Percentiles rank a stretch among this genome's conserved stretches.
These are phyloP conservation scores for Heterodera schachtii DNA, from an alignment of 1,140 invertebrate genomes.

Conservation along the genomic window DNA sequence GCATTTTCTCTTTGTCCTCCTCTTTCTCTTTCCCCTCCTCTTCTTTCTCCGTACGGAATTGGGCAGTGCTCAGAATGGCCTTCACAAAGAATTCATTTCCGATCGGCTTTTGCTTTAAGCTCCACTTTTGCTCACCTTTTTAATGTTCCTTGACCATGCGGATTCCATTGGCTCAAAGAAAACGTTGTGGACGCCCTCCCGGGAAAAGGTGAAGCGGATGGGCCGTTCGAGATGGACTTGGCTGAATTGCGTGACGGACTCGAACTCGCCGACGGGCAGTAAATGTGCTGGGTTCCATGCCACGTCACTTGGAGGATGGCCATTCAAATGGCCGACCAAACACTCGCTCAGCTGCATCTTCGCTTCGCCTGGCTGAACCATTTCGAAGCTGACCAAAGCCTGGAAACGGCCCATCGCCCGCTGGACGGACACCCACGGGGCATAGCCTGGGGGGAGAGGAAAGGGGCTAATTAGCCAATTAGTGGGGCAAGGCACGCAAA, in stretches of 20 bases:
- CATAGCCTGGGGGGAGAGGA: background rate
- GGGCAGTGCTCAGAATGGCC: background rate
- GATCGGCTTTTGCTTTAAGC: background rate
- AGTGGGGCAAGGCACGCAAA: no score
- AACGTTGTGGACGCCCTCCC: background rate
- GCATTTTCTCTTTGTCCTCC: background rate
- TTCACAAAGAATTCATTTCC: background rate
- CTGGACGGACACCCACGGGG: conserved; percentile 1
- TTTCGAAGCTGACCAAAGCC: background rate
- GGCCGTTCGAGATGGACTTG: background rate
- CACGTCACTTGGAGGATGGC: background rate
- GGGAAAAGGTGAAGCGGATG: conserved; percentile 6
- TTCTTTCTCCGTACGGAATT: background rate
- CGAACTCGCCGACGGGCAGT: background rate
- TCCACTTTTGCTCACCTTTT: background rate
- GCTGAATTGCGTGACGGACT: background rate
- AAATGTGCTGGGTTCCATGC: background rate
- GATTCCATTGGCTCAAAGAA: background rate
- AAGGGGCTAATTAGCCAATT: no score
- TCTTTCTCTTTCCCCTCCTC: background rate
- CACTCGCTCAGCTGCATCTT: background rate
- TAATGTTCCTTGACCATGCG: background rate
- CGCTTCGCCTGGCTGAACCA: background rate
- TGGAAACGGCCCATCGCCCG: conserved; percentile 10
- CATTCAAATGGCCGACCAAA: conserved; percentile 4